Base-by-base conservation (phyloP, 2,888 invertebrate species). In the Limnephilus rhombicus region DNA sequence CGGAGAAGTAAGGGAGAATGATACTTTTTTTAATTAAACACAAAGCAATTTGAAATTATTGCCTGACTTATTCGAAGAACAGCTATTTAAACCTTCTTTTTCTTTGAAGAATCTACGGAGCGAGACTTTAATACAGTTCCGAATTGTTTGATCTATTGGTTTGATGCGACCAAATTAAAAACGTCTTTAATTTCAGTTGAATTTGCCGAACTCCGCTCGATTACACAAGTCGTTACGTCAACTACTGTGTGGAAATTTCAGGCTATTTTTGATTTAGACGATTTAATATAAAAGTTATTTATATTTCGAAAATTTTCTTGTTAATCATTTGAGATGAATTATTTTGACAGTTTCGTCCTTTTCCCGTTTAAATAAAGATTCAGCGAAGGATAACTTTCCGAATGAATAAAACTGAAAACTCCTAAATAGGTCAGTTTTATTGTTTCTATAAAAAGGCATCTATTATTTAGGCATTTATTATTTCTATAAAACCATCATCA, bases 181-280 rank as follows among this genome's bases (percentile, higher is more conserved):
- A 85, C 31, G 91, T 90, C 92, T 91, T 89, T 92, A 91, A 91
- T 92, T 91, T 89, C 90, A 91, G 86, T 92, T 91, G 88, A 91
- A 91, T 92, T 92, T 90, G 80, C 83, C 31, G 80, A 90, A 85
- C 31, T 49, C 34, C 80, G 88, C 80, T 80, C 41, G 80, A 89
- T 88, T 89, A 13, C 41, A 31, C 29, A 37, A 31, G 53, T 68
- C 68, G 68, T 68, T 68, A 68, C 9, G 5, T 68, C 68, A 68
- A 68, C 68, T 68, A 68, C 68, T 68, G 68, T 24, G 24, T n/a
- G 9, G 24, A 68, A 68, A 24, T 9, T 24, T 24, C 7, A n/a
- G n/a, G 68, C 24, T n/a, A 24, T 68, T 68, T 24, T 68, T 9
- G 7, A 3, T 68, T 24, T 68, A 2, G 24, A 68, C 2, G 68